A percentile compares a stretch with the other conserved stretches of the same genome.
These are phyloP conservation scores for Hirtodrosophila duncani DNA, from an alignment of 2,888 invertebrate species.

Conservation along the genomic window DNA sequence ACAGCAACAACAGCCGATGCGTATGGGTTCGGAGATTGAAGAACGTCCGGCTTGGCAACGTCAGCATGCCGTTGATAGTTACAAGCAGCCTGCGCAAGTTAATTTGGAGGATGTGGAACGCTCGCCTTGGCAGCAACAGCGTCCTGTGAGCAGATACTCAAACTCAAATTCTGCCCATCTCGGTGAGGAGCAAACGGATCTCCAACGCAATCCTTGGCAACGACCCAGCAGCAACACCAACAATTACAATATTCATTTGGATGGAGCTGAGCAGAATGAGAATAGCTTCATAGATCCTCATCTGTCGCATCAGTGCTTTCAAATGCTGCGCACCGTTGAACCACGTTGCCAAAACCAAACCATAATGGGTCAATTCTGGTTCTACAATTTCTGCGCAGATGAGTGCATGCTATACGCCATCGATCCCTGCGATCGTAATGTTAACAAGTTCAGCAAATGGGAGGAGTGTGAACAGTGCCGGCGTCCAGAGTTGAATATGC, in stretches of 20 bases:
- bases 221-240: constrained; percentile 14
- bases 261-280: constrained; percentile 64
- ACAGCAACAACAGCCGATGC: too few relatives aligned
- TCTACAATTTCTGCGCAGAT: constrained; percentile 69
- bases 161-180: not conserved
- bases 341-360: constrained; percentile 43
- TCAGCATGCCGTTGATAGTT: too few relatives aligned
- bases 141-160: constrained; percentile 1
- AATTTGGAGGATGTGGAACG: constrained; percentile 9
- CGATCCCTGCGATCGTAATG: constrained; percentile 66
- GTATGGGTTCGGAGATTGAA: too few relatives aligned
- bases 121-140: not conserved
- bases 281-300: constrained; percentile 18
- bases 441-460: constrained; percentile 62
- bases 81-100: too few relatives aligned
- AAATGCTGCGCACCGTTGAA: constrained; percentile 43
- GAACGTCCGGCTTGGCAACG: too few relatives aligned
- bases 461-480: constrained; percentile 64
- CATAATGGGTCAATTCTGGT: constrained; percentile 77
- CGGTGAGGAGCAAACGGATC: not conserved
- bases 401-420: constrained; percentile 69
- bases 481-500: constrained; percentile 22
- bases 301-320: constrained; percentile 51
- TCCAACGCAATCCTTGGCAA: constrained; percentile 9
- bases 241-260: constrained; percentile 80